phyloP scores from a whole-genome alignment of 2,888 invertebrate species.

The Pimpla rufipes region DNA sequence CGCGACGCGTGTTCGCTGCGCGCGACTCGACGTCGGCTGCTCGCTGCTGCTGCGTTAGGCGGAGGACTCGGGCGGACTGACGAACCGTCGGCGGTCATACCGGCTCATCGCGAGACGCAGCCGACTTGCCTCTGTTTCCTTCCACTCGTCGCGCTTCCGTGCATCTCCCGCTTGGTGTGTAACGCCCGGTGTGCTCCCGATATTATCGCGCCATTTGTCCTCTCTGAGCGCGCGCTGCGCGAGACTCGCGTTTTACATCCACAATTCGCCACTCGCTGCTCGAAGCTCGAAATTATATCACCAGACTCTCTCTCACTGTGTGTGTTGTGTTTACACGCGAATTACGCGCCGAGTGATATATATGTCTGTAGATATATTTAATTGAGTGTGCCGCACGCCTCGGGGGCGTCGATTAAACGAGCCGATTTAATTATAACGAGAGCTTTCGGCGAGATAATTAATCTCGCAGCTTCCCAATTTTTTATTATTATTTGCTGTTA shows the following conservation, averaged over 20 bases:
- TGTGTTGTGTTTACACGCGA: too few species aligned
- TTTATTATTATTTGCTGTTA: neutral
- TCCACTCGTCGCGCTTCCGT: neutral
- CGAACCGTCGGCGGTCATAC: conserved; percentile 7
- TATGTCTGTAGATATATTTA: neutral
- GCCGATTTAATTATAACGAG: conserved; percentile 1
- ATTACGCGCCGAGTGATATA: too few species aligned
- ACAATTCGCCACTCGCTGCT: too few species aligned
- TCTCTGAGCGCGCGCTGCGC: neutral
- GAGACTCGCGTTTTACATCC: neutral
- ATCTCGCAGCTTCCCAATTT: neutral
- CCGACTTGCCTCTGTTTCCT: neutral
- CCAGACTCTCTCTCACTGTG: too few species aligned
- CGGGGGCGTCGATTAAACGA: neutral
- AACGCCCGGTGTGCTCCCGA: neutral
- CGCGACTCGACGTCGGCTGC: neutral
- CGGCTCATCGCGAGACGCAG: conserved; percentile 11
- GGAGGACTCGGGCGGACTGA: conserved; percentile 16
- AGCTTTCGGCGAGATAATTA: conserved; percentile 1
- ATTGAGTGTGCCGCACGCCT: neutral
- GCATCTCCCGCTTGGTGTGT: conserved; percentile 35
- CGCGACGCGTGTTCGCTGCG: neutral
- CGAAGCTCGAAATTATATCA: too few species aligned
- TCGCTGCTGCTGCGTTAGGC: conserved; percentile 7
- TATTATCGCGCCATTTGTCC: conserved; percentile 12